Conservation (phyloP, 2,113 vertebrate species). For the Poecilia latipinna region DNA sequence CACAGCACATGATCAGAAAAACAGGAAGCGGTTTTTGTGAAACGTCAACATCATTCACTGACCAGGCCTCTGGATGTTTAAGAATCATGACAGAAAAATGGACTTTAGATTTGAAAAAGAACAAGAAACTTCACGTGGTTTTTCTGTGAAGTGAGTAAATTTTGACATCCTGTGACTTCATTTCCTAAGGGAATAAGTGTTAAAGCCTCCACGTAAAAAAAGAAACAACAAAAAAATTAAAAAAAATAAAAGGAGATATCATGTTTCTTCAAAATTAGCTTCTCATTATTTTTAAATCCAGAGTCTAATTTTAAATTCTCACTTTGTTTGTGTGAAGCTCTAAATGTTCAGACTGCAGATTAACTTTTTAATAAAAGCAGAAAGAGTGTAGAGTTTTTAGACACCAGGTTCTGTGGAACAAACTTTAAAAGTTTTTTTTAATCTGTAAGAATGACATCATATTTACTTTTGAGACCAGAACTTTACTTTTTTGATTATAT, state of each 20-base stretch:
- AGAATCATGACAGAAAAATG: slow-evolving; percentile 9
- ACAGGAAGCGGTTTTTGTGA: not conserved
- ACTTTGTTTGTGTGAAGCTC: not conserved
- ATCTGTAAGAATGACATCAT: too few species aligned
- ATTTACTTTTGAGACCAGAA: too few species aligned
- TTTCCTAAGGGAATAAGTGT: not conserved
- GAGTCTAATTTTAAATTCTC: too few species aligned
- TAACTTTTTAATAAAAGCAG: not conserved
- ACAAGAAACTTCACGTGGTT: not conserved
- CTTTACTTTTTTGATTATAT: too few species aligned
- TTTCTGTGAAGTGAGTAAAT: not conserved
- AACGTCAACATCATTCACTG: not conserved
- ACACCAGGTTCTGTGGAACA: not conserved
- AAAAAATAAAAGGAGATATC: not conserved
- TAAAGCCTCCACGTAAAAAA: not conserved
- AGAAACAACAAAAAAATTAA: not conserved
- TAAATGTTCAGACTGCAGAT: not conserved
- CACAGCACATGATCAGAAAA: not conserved
- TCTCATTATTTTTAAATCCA: too few species aligned
- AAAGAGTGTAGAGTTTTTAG: not conserved
- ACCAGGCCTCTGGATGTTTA: slow-evolving; percentile 7
- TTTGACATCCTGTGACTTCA: not conserved
- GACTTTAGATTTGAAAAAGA: too few species aligned
- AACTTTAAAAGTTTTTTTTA: not conserved
- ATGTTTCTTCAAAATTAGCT: too few species aligned